Evolutionary conservation across 2,888 invertebrate genomes (phyloP), one percentile per base, ranked within the genome.

Genomic region (Minunthozetes semirufus): DNA sequence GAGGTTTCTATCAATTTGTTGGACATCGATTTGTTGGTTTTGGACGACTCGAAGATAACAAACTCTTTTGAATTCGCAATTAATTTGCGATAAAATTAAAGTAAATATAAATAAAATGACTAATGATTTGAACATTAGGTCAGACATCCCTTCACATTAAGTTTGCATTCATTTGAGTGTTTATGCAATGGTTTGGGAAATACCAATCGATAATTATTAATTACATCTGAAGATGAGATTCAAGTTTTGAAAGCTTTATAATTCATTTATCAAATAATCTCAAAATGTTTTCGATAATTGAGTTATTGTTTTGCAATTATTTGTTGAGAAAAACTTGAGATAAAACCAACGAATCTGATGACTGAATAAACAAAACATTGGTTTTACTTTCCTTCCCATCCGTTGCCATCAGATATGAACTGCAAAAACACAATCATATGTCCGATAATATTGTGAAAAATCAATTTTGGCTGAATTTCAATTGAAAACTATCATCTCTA

Each of bases 1-100:
- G 74, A 93, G 84, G 79, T 86, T 82, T 29, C 91, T 87, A 81
- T 90, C 88, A 48, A 92, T 86, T 25, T 6, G 25, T 11, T 46
- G 33, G 29, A 75, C 29, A 19, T 73, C 29, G 1, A 56, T 46
- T 48, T 29, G 33, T 11, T 27, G 29, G n/a, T 1, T 71, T 42
- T 13, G 56, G 19, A 73, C 72, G 29, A 27, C 61, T 11, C 56
- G 42, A 29, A 72, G 56, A 68, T 75, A 75, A 48, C 75, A 75
- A 48, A 75, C 72, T 72, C 59, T 66, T 33, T 75, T 50, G 22
- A 75, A 75, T 68, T 66, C 22, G 13, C 68, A 46, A 38, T 74
- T 56, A 33, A 68, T 59, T 73, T 70, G 46, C 13, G 15, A 42
- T 15, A 46, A 70, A 70, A 22, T 15, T 11, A 70, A 11, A 25